Evolutionary conservation across 2,888 invertebrate genomes (phyloP).

Genomic region (Sarcophaga subvicina): DNA sequence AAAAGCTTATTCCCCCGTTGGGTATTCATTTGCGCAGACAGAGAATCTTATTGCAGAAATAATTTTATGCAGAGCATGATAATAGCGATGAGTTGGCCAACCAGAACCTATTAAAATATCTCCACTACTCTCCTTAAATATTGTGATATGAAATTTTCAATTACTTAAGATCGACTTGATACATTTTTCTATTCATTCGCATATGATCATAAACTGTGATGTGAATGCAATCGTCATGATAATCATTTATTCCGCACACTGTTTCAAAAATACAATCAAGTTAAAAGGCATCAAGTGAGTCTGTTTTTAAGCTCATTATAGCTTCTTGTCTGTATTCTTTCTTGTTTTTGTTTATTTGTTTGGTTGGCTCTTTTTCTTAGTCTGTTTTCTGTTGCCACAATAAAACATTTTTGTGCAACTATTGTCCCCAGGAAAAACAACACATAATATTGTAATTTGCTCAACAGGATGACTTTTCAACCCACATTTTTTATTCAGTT

Average conservation of each 20-base stretch:
- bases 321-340: conserved; percentile 28
- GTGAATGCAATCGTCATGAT: not conserved
- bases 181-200: not conserved
- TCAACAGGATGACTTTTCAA: conserved; percentile 66
- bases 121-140: not conserved
- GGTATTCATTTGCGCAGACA: not conserved
- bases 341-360: conserved; percentile 32
- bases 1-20: not conserved
- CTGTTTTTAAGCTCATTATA: conserved; percentile 53
- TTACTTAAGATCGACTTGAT: conserved; percentile 1
- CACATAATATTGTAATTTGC: conserved; percentile 67
- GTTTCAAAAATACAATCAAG: conserved; percentile 15
- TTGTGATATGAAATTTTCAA: not conserved
- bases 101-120: not conserved
- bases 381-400: conserved; percentile 39
- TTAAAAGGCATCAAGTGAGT: conserved; percentile 27
- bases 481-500: conserved; percentile 58
- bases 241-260: not conserved
- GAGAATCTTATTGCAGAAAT: not conserved
- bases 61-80: not conserved
- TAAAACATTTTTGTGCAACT: conserved; percentile 61
- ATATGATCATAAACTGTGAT: not conserved
- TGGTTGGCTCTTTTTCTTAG: conserved; percentile 25
- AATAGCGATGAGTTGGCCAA: not conserved
- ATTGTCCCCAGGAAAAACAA: conserved; percentile 62